phyloP scores from a whole-genome alignment of 2,888 invertebrate species.

The Meganola albula region DNA sequence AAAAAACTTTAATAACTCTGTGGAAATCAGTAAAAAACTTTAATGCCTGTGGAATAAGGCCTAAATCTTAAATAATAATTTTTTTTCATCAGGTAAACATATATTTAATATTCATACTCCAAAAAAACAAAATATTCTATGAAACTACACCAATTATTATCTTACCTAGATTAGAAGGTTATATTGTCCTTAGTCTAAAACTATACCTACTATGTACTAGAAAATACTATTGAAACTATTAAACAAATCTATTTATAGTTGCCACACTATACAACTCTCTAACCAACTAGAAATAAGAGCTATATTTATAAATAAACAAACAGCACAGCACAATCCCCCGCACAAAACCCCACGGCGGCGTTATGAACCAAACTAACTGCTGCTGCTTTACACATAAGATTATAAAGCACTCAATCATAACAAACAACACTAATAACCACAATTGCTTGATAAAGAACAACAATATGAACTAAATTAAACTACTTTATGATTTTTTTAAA shows the following conservation, averaged over 20 bases:
- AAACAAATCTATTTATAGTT: background rate
- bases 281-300: background rate
- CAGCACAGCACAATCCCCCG: slow-evolving; percentile 24
- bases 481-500: slow-evolving; percentile 13
- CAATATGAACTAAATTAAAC: slow-evolving; percentile 22
- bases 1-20: too few relatives aligned
- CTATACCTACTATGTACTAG: too few relatives aligned
- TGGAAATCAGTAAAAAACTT: too few relatives aligned
- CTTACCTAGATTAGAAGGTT: too few relatives aligned
- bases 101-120: too few relatives aligned
- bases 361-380: slow-evolving; percentile 31
- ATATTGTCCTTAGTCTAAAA: too few relatives aligned
- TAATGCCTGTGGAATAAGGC: too few relatives aligned
- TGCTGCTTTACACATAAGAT: slow-evolving; percentile 26
- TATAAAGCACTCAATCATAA: slow-evolving; percentile 28
- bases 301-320: slow-evolving; percentile 21
- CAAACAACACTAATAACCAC: slow-evolving; percentile 36
- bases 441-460: slow-evolving; percentile 35
- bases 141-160: too few relatives aligned
- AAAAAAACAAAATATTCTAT: too few relatives aligned
- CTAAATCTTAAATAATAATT: too few relatives aligned
- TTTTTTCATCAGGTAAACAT: too few relatives aligned
- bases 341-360: slow-evolving; percentile 25
- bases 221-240: background rate
- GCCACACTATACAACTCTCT: background rate